These are phyloP conservation scores for Notechis scutatus DNA, from an alignment of 2,113 vertebrate species.

Conservation along the genomic window DNA sequence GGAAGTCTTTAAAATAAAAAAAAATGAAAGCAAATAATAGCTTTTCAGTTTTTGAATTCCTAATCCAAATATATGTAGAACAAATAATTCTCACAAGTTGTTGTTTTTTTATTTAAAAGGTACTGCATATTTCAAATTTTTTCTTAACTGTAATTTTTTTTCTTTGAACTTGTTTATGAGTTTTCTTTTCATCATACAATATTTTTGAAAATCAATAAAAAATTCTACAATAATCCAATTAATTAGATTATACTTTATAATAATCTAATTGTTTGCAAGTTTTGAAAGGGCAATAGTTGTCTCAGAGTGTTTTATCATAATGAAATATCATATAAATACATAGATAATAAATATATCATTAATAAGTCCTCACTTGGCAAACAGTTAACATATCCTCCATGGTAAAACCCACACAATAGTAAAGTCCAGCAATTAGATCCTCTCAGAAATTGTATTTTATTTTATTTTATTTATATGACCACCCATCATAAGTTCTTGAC, in stretches of 20 bases:
- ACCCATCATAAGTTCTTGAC: not conserved
- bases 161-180: not conserved
- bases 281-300: not conserved
- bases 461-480: not conserved
- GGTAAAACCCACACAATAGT: not conserved
- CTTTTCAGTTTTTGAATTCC: not conserved
- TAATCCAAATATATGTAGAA: not conserved
- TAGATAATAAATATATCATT: not conserved
- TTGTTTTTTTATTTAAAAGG: not conserved
- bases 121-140: not conserved
- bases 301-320: not conserved
- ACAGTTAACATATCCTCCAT: not conserved
- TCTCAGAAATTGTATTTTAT: not conserved
- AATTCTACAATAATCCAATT: not conserved
- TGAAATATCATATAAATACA: not conserved
- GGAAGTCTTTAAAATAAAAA: not conserved
- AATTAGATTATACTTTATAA: not conserved
- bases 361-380: not conserved
- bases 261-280: not conserved
- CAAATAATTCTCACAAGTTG: not conserved
- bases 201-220: not conserved
- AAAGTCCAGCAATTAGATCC: not conserved
- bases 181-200: not conserved
- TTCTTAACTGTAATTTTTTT: not conserved
- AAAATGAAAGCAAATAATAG: not conserved